Evolutionary conservation across 2,888 invertebrate genomes (phyloP).

Genomic region (Coenonympha arcania): DNA sequence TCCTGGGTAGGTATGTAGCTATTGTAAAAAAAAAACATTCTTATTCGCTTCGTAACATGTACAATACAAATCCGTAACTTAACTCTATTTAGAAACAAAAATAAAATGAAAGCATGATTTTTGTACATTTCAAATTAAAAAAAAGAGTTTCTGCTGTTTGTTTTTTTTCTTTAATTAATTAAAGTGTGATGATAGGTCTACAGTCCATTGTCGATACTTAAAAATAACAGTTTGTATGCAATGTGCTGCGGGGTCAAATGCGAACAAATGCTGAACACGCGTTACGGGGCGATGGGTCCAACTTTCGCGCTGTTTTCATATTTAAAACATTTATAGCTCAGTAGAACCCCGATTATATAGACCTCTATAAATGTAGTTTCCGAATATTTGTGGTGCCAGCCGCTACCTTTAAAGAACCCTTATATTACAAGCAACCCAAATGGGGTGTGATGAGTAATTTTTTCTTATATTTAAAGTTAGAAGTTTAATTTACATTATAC

Average conservation of each 20-base stretch:
- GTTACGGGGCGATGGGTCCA: constrained; percentile 18
- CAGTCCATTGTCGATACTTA: constrained; percentile 68
- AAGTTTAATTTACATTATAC: no score
- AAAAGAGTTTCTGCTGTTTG: constrained; percentile 51
- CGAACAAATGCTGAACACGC: constrained; percentile 48
- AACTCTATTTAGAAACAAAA: constrained; percentile 67
- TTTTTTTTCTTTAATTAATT: constrained; percentile 46
- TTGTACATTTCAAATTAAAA: constrained; percentile 70
- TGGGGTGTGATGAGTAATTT: no score
- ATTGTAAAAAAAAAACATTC: constrained; percentile 45
- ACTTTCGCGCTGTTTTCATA: neutral
- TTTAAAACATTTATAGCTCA: neutral
- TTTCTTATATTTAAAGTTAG: no score
- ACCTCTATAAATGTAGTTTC: neutral
- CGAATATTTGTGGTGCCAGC: no score
- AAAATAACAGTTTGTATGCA: constrained; percentile 63
- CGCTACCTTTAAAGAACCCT: no score
- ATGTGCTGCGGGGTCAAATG: constrained; percentile 42
- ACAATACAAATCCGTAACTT: constrained; percentile 69
- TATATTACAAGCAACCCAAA: no score
- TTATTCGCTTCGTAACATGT: constrained; percentile 49
- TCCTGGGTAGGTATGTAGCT: constrained; percentile 42
- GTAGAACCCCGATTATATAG: neutral
- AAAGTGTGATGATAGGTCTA: constrained; percentile 72
- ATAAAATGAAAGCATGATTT: constrained; percentile 65